A percentile compares a stretch with the other conserved stretches of the same genome.
Conservation (phyloP, 2,888 invertebrate genomes). For the Morinoia aosen region DNA sequence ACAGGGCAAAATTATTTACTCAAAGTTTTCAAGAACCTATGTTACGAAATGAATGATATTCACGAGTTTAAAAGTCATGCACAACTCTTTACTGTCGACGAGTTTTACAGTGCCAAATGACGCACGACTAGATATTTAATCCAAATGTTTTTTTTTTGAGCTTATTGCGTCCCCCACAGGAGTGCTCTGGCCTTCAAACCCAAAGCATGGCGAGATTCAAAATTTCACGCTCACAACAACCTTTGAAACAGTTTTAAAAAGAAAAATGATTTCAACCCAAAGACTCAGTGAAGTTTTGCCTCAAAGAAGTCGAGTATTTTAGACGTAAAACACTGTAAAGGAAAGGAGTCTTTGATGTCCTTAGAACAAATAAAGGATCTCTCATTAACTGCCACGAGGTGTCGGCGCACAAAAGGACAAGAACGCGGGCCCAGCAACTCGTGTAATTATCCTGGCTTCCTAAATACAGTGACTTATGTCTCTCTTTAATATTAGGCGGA, state of each 20-base stretch:
- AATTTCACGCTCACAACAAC: neutral
- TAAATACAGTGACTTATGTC: neutral
- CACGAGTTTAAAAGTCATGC: no score
- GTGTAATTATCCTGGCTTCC: neutral
- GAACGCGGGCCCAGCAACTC: neutral
- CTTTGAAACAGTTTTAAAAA: neutral
- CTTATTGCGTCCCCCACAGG: neutral
- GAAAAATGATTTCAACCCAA: neutral
- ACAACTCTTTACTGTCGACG: no score
- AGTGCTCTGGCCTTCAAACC: neutral
- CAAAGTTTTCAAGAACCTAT: no score
- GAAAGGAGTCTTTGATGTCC: conserved; percentile 23
- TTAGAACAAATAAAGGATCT: conserved; percentile 1
- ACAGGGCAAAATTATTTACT: neutral
- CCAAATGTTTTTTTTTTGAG: neutral
- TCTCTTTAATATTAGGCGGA: neutral
- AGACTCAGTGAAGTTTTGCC: neutral
- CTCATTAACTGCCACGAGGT: conserved; percentile 33
- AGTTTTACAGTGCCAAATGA: no score
- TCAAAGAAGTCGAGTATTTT: neutral
- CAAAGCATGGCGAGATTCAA: neutral
- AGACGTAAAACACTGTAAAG: neutral
- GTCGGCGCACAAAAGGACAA: neutral
- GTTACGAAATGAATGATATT: no score
- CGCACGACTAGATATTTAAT: neutral